Base-by-base conservation (phyloP, 2,888 invertebrate species). In the Drosophila ezoana region DNA sequence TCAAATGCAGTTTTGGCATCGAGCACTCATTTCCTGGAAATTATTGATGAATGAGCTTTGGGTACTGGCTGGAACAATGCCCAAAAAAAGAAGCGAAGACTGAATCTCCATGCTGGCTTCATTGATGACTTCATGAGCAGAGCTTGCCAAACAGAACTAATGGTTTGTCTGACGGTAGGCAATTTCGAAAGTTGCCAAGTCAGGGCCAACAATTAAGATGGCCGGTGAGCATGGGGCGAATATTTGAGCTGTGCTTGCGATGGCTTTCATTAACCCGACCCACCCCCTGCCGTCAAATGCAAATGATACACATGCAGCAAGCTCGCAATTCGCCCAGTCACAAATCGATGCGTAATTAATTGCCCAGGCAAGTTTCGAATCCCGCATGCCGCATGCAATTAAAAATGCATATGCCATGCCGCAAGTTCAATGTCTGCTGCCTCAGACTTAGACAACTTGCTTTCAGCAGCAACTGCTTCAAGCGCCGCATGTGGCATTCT, bases 331-430 rank as follows among this genome's bases (percentile, higher is more conserved):
- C 35, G 76, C 62, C 64, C 62, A 76, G 87, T 81, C 89, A 87
- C 86, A 82, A 82, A 87, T 85, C 84, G 86, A 87, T 85, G 83
- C 65, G 77, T 85, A 82, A 89, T 85, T 85, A 89, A 85, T 85
- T 85, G 89, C 73, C 72, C 61, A 32, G 65, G 49, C 76, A 76
- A 76, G 38, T 76, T 87, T 82, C 76, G 87, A 82, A 85, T 82
- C 81, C 86, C 73, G 70, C 75, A 82, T 76, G 87, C 83, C 81
- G 72, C 80, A 85, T 82, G 89, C 89, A 85, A 85, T 85, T 85
- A 85, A 87, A 89, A 85, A 89, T 85, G 79, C 86, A 85, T 87
- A 83, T 83, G 72, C 54, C 60, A 16, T n/a, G 51, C 37, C 51
- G 20, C 88, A 88, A 88, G 89, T 83, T 83, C 89, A 88, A 87